Base-by-base conservation (phyloP, 35 echinoderm and acorn worm genomes). In the Lytechinus pictus region DNA sequence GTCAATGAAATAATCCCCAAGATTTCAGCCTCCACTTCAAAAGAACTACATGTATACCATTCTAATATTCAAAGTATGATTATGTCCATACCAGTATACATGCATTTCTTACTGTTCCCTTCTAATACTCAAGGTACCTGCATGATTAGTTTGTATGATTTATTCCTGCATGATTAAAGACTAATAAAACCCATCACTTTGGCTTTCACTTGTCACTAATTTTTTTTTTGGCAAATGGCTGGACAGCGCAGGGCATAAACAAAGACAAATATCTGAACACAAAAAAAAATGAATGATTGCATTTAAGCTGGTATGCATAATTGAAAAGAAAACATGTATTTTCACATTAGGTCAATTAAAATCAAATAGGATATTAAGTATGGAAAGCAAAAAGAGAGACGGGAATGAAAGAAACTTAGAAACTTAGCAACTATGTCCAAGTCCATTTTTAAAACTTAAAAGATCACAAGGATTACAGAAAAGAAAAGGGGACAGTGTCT, bases 241-340 rank as follows among this genome's bases (percentile, higher is more conserved):
- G 19, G 4, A 79, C 33, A 44, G 33, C 2, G 33, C 33, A 44
- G 33, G 33, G n/a, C 16, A 79, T 79, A 14, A 79, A 79, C 19
- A 79, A 24, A 79, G n/a, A 79, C 16, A n/a, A 79, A 24, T 79
- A 79, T 58, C 66, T n/a, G 4, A 79, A 79, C 66, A 71, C 6
- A 13, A 79, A 79, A 16, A 79, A 79, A 71, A 24, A 79, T 16
- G 66, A 79, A 16, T 79, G 7, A 5, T 4, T 79, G n/a, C 66
- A 79, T 79, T 79, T 79, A 79, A 79, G 66, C 66, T 79, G 66
- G 66, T 79, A 79, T 79, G 66, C 66, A 79, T 79, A 79, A 24
- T 79, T 79, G 16, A 79, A 44, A 44, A 44, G 33, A 44, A 44
- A 44, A 2, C 33, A 44, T 44, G 33, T 44, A 44, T 2, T 44